A percentile compares a stretch with the other conserved stretches of the same genome.
Conservation (phyloP, 2,888 invertebrate species). For the Aleiodes alternator region DNA sequence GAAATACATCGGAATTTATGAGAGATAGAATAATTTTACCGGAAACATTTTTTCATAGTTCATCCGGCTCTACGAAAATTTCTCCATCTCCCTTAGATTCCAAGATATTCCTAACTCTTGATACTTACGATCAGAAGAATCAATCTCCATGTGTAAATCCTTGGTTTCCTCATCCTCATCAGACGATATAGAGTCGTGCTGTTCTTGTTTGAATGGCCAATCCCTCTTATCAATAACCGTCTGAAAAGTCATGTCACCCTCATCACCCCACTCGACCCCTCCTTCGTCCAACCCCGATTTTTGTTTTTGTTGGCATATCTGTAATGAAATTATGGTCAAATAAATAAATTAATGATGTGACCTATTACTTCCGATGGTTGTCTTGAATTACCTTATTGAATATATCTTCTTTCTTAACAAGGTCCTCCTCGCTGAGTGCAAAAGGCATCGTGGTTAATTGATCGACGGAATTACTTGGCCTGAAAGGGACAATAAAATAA, state of each 20-base stretch:
- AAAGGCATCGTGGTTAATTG: slow-evolving; percentile 74
- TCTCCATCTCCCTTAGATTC: neutral
- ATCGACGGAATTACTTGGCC: slow-evolving; percentile 70
- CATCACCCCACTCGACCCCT: slow-evolving; percentile 75
- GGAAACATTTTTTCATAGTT: too few species aligned
- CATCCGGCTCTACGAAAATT: too few species aligned
- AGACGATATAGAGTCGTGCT: slow-evolving; percentile 72
- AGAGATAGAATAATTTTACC: too few species aligned
- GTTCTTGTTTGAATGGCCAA: slow-evolving; percentile 67
- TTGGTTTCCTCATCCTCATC: slow-evolving; percentile 76
- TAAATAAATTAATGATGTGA: slow-evolving; percentile 19
- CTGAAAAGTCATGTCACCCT: slow-evolving; percentile 75
- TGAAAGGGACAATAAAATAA: slow-evolving; percentile 48
- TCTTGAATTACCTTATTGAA: slow-evolving; percentile 78
- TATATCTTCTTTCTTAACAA: slow-evolving; percentile 77
- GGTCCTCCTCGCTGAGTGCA: slow-evolving; percentile 76
- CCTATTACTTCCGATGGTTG: neutral
- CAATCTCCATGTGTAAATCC: slow-evolving; percentile 74
- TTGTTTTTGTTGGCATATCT: slow-evolving; percentile 70
- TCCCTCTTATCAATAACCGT: slow-evolving; percentile 76
- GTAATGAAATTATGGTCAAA: slow-evolving; percentile 26
- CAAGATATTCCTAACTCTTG: slow-evolving; percentile 3
- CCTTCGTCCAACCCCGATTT: slow-evolving; percentile 67
- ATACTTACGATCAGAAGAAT: slow-evolving; percentile 76
- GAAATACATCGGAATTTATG: too few species aligned